Percentiles rank a stretch among this genome's conserved stretches.
Conservation (phyloP, 2,888 invertebrate genomes). For the Anodontia alba region DNA sequence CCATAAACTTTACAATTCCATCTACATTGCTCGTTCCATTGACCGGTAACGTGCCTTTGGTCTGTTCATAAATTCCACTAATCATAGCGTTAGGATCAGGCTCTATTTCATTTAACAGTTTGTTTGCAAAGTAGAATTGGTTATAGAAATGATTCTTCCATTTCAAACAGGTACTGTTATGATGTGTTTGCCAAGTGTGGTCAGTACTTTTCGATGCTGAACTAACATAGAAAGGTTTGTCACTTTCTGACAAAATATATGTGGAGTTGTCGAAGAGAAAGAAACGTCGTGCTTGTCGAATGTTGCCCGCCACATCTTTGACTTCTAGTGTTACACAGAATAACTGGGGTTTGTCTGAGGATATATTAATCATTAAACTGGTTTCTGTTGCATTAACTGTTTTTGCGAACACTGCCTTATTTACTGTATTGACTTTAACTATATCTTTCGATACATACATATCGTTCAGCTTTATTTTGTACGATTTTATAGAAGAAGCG, state of each 20-base stretch:
- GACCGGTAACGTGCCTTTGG: slow-evolving; percentile 44
- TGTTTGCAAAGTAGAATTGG: slow-evolving; percentile 30
- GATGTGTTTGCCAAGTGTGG: slow-evolving; percentile 63
- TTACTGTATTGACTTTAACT: neutral
- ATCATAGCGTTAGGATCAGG: slow-evolving; percentile 33
- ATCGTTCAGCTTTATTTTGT: slow-evolving; percentile 21
- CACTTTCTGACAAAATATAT: neutral
- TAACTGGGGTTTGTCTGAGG: slow-evolving; percentile 33
- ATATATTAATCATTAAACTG: neutral
- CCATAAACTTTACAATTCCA: slow-evolving; percentile 50
- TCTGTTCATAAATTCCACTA: slow-evolving; percentile 56
- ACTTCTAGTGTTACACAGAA: slow-evolving; percentile 58
- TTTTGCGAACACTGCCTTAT: neutral
- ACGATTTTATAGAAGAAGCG: slow-evolving; percentile 19
- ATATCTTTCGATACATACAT: neutral
- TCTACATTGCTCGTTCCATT: slow-evolving; percentile 60
- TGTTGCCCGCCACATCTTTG: slow-evolving; percentile 60
- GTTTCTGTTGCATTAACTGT: slow-evolving; percentile 9
- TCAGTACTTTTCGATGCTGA: slow-evolving; percentile 49
- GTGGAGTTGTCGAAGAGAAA: slow-evolving; percentile 62
- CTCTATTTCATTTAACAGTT: slow-evolving; percentile 48
- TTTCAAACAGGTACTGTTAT: slow-evolving; percentile 44
- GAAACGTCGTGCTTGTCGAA: slow-evolving; percentile 56
- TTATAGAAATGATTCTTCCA: slow-evolving; percentile 64
- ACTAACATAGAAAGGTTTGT: slow-evolving; percentile 8